Conservation (phyloP, 2,797 vertebrate genomes). For the Meriones psammophilus region DNA sequence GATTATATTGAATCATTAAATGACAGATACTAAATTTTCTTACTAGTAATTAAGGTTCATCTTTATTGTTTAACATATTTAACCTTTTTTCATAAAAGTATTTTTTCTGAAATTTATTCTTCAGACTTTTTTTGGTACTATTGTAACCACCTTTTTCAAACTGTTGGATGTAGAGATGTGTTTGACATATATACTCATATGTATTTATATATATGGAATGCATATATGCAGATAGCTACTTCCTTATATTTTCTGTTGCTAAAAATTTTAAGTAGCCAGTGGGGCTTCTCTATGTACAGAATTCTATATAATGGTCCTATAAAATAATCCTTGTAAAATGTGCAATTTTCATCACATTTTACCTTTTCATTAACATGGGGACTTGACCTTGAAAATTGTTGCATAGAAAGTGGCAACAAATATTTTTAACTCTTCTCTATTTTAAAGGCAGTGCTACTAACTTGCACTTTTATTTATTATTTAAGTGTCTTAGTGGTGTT, state of each 20-base stretch:
- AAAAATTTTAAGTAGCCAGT: neutral
- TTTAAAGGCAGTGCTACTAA: neutral
- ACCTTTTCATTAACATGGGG: neutral
- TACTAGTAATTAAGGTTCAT: neutral
- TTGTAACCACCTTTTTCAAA: neutral
- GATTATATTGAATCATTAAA: conserved; percentile 14
- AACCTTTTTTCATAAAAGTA: neutral
- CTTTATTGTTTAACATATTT: neutral
- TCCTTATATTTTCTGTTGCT: neutral
- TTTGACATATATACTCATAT: neutral
- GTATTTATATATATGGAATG: neutral
- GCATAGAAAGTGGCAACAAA: neutral
- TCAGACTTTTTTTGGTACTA: neutral
- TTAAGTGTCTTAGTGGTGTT: neutral
- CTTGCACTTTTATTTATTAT: neutral
- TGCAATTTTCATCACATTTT: neutral
- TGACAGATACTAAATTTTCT: conserved; percentile 42
- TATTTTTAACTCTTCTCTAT: neutral
- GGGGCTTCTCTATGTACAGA: neutral
- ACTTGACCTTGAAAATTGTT: neutral
- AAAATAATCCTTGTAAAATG: neutral
- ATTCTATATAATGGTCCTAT: neutral
- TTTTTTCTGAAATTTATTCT: conserved; percentile 27
- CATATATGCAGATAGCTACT: neutral
- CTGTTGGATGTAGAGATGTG: neutral